Evolutionary conservation across 2,797 vertebrate species (phyloP).

Genomic region (Alcedo atthis): DNA sequence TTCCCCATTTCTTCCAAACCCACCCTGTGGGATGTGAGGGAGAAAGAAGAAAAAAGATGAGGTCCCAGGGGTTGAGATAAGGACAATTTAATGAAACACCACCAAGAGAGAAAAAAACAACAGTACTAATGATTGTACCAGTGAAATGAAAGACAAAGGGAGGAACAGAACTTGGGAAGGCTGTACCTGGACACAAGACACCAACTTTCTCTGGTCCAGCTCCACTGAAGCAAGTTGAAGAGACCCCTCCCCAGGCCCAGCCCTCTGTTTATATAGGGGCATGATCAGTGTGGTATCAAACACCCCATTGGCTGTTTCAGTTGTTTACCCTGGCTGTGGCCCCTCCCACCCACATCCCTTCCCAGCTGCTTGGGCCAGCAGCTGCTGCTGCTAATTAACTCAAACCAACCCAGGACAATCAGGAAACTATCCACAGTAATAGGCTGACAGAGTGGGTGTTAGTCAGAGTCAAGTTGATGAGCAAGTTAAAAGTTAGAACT

Average conservation of each 20-base stretch:
- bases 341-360: not conserved
- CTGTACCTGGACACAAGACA: not conserved
- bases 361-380: no score
- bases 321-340: not conserved
- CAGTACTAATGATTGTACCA: not conserved
- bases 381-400: not conserved
- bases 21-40: not conserved
- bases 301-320: not conserved
- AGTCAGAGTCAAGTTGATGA: not conserved
- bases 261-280: not conserved
- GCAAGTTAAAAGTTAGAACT: not conserved
- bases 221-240: not conserved
- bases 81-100: not conserved
- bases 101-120: not conserved
- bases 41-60: not conserved
- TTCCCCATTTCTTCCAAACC: not conserved
- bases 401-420: not conserved
- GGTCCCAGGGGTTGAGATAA: not conserved
- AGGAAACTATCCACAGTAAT: not conserved
- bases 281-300: not conserved
- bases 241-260: not conserved
- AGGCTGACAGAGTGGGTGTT: not conserved
- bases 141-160: not conserved
- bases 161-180: not conserved
- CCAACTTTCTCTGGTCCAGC: not conserved